Evolutionary conservation across 2,797 vertebrate genomes (phyloP).

Genomic region (Liparis tanakae): DNA sequence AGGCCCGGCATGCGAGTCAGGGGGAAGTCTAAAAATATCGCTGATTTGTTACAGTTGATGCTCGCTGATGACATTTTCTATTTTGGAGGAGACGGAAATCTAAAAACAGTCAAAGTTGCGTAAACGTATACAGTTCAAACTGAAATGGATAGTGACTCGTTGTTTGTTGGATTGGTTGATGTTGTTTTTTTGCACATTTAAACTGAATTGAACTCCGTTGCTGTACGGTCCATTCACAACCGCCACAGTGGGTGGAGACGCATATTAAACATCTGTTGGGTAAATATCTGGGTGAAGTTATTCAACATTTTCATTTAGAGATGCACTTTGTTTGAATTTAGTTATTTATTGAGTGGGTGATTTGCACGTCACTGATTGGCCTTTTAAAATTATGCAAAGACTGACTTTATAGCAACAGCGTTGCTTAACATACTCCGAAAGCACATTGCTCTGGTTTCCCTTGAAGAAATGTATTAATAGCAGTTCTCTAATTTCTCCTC

Average conservation of each 20-base stretch:
- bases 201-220: background rate
- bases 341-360: background rate
- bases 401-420: background rate
- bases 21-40: background rate
- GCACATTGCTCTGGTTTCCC: background rate
- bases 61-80: background rate
- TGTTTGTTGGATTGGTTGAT: background rate
- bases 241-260: background rate
- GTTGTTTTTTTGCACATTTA: background rate
- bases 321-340: background rate
- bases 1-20: background rate
- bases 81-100: background rate
- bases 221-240: background rate
- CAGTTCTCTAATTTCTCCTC: background rate
- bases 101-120: background rate
- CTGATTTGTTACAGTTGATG: background rate
- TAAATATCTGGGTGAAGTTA: background rate
- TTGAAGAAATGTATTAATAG: background rate
- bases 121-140: background rate
- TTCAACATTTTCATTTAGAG: background rate
- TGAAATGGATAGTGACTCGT: background rate
- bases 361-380: background rate
- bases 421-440: background rate
- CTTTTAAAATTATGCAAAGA: background rate
- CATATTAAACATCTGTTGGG: slow-evolving; percentile 3